Base-by-base conservation (phyloP, 1,140 invertebrate genomes). In the Eufriesea mexicana region DNA sequence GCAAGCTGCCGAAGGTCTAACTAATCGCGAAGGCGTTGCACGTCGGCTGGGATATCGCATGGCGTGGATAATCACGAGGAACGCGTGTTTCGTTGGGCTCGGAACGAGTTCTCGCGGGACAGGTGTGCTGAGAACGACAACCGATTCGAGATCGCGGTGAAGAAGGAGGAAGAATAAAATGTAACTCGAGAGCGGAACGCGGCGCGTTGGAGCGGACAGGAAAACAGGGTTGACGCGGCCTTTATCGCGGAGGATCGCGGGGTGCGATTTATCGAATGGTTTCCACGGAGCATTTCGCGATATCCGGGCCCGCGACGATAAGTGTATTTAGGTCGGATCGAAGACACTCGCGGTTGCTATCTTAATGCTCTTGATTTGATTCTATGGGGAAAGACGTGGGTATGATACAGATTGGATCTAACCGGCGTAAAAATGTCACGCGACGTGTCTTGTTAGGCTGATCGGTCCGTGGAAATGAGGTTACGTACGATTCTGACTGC, bases 21-120 rank as follows among this genome's bases (percentile, higher is more conserved):
- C 4, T 35, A 4, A 4, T 16, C 55, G 42, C 42, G 14, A 20
- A 74, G 55, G 5, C 12, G 42, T 25, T 25, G 12, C 55, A 20
- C 28, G 25, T n/a, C 16, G 8, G 4, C 20, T 16, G 8, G 7
- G 20, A 51, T 64, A 47, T 47, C n/a, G 72, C 5, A 18, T 7
- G n/a, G 20, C 54, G 42, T 23, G 18, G 23, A 57, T 57, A 74
- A 61, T 74, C 72, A n/a, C 25, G 20, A 25, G 35, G 0, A 28
- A 18, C n/a, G 55, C 23, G 42, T 35, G 18, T 55, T 28, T 72
- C 20, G 51, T 71, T 12, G 9, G 47, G 16, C 18, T 9, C 5
- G 14, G 14, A 75, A 62, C 57, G 73, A 75, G 57, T 62, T 75
- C 12, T 62, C 57, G 25, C 70, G 49, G 47, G 20, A 76, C 59